These are phyloP conservation scores for Prionailurus viverrinus DNA, from an alignment of 2,113 vertebrate species.

Conservation along the genomic window DNA sequence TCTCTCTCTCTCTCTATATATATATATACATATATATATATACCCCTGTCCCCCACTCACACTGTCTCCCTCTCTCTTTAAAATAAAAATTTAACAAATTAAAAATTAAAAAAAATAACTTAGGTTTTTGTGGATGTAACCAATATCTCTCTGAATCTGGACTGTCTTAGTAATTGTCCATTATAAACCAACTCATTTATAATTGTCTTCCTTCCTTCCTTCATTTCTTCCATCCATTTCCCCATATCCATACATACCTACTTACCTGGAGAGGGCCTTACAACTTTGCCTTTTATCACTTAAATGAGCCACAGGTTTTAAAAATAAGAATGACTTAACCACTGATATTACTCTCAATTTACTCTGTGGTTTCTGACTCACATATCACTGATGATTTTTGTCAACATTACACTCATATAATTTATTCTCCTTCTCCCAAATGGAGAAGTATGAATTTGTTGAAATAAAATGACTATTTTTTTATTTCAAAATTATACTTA, in stretches of 20 bases:
- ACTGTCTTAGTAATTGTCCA: not conserved
- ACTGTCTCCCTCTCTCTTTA: too few species aligned
- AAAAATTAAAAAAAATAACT: not conserved
- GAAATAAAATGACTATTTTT: not conserved
- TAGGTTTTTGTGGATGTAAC: not conserved
- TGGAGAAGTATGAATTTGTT: not conserved
- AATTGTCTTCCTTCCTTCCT: not conserved
- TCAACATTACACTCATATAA: not conserved
- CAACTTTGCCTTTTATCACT: not conserved
- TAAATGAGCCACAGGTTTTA: not conserved
- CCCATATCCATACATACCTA: not conserved
- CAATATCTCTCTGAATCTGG: not conserved
- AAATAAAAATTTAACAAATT: too few species aligned
- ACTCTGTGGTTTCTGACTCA: not conserved
- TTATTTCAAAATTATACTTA: conserved; percentile 51
- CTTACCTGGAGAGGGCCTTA: not conserved
- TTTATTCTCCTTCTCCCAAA: not conserved
- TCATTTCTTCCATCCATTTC: not conserved
- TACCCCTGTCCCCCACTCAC: too few species aligned
- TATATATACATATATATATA: too few species aligned
- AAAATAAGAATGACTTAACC: not conserved
- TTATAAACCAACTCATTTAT: not conserved
- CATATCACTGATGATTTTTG: not conserved
- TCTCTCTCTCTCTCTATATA: too few species aligned
- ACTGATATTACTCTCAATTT: not conserved